These are phyloP conservation scores for Byasa hedistus DNA, from an alignment of 2,888 invertebrate species.

Conservation along the genomic window DNA sequence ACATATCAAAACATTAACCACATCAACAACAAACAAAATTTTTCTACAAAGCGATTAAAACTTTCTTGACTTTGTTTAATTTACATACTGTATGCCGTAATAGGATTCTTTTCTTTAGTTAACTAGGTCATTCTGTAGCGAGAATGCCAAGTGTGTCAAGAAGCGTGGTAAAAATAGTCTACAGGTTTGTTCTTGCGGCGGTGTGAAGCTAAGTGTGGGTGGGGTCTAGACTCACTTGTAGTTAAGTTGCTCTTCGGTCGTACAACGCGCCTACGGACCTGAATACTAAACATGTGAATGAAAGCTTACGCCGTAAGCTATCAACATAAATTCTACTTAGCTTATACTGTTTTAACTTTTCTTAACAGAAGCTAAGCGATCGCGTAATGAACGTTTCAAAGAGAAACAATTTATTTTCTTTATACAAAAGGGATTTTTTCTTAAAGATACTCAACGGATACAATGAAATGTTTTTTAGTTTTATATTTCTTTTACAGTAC, in stretches of 20 bases:
- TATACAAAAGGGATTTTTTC: not conserved
- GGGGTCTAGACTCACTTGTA: slow-evolving; percentile 8
- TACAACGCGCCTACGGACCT: slow-evolving; percentile 10
- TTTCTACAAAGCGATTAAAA: not conserved
- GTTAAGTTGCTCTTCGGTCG: slow-evolving; percentile 10
- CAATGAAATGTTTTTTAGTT: not conserved
- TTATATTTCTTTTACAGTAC: not conserved
- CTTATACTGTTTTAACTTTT: slow-evolving; percentile 4
- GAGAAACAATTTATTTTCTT: not conserved
- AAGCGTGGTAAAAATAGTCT: slow-evolving; percentile 20
- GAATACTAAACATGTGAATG: slow-evolving; percentile 17
- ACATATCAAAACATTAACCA: not conserved
- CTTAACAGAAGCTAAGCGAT: not conserved
- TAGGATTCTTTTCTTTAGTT: slow-evolving; percentile 24
- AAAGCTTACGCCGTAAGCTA: not conserved
- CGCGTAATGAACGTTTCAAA: not conserved
- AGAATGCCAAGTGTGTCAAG: slow-evolving; percentile 23
- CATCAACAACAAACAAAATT: not conserved
- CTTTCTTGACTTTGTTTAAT: slow-evolving; percentile 2
- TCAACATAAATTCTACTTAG: not conserved
- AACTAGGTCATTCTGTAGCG: slow-evolving; percentile 23
- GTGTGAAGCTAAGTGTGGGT: slow-evolving; percentile 12
- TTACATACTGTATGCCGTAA: slow-evolving; percentile 6
- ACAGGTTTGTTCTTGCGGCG: slow-evolving; percentile 14
- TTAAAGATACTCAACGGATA: not conserved